phyloP scores from a whole-genome alignment of 2,797 vertebrate species.

The Syncerus caffer region DNA sequence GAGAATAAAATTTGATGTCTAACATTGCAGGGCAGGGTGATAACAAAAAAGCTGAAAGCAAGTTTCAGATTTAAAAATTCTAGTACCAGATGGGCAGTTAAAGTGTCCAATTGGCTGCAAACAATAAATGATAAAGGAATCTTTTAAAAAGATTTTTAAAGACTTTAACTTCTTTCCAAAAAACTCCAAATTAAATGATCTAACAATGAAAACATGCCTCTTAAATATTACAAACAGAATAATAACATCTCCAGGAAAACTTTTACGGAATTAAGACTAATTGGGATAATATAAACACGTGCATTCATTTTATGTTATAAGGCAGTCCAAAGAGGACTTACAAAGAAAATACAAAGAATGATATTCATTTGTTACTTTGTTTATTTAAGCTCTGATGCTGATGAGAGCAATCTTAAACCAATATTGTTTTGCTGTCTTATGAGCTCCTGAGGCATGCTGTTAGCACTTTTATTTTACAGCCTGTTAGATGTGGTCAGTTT shows the following conservation, averaged over 20 bases:
- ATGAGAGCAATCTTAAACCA: neutral
- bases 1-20: conserved; percentile 54
- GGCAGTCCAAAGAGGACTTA: neutral
- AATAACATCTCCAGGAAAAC: conserved; percentile 51
- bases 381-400: neutral
- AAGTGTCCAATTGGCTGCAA: conserved; percentile 63
- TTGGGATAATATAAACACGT: conserved; percentile 53
- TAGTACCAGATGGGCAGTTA: conserved; percentile 72
- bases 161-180: conserved; percentile 63
- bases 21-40: conserved; percentile 64
- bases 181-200: conserved; percentile 74
- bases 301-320: conserved; percentile 36
- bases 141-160: neutral
- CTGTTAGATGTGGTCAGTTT: neutral
- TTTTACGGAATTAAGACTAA: conserved; percentile 68
- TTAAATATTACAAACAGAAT: conserved; percentile 64
- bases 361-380: neutral
- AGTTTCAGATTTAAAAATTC: conserved; percentile 72
- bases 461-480: neutral
- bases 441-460: neutral
- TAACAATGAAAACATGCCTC: conserved; percentile 70
- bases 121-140: conserved; percentile 75
- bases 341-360: neutral
- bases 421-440: neutral
- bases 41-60: conserved; percentile 64